Conservation (phyloP, 1,140 invertebrate genomes). For the Diploscapter pachys region DNA sequence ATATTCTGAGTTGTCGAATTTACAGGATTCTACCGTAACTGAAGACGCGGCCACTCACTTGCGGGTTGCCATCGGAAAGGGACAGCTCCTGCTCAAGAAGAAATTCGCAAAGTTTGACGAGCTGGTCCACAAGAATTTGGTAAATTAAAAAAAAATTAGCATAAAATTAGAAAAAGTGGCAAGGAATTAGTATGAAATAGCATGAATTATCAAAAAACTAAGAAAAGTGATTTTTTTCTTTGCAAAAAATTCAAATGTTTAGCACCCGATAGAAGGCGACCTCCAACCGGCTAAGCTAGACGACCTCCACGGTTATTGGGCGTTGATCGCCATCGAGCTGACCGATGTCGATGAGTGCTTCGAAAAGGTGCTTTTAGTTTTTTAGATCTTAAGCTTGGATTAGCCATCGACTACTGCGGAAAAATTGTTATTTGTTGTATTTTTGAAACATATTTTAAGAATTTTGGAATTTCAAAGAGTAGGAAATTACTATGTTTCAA, state of each 20-base stretch:
- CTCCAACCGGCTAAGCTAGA: conserved; percentile 15
- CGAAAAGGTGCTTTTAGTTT: background rate
- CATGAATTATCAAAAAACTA: conserved; percentile 2
- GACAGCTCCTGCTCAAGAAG: conserved; percentile 25
- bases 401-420: no score
- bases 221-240: background rate
- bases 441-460: background rate
- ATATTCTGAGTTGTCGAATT: background rate
- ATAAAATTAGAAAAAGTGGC: background rate
- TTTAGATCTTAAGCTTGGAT: background rate
- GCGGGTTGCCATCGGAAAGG: conserved; percentile 24
- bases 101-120: conserved; percentile 29
- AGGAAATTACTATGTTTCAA: no score
- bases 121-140: conserved; percentile 23
- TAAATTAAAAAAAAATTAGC: conserved; percentile 11
- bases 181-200: conserved; percentile 21
- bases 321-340: conserved; percentile 29
- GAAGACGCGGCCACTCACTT: conserved; percentile 22
- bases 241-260: background rate
- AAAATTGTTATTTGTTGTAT: background rate
- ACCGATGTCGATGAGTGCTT: conserved; percentile 16
- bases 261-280: conserved; percentile 19
- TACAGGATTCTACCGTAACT: conserved; percentile 6
- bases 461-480: no score
- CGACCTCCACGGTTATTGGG: conserved; percentile 30